A percentile compares a stretch with the other conserved stretches of the same genome.
Conservation (phyloP, 2,888 invertebrate genomes). For the Digitonthophagus gazella region DNA sequence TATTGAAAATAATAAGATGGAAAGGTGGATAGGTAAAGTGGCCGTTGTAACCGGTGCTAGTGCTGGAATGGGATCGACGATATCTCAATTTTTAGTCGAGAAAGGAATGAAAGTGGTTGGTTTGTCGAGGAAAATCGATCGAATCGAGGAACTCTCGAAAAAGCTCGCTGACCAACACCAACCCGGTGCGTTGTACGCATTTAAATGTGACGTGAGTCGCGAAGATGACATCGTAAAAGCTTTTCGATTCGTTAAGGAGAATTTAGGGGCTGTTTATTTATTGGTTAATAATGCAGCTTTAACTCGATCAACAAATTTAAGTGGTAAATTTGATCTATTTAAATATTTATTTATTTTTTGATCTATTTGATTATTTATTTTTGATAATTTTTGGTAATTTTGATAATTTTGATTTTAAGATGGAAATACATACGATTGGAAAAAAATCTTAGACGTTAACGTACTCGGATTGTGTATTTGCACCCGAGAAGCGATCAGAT, state of each 20-base stretch:
- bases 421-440: conserved; percentile 44
- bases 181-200: conserved; percentile 31
- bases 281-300: conserved; percentile 36
- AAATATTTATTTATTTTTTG: too few species aligned
- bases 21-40: conserved; percentile 25
- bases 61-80: conserved; percentile 25
- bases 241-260: conserved; percentile 30
- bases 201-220: conserved; percentile 32
- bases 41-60: conserved; percentile 25
- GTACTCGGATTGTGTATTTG: conserved; percentile 59
- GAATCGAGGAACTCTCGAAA: conserved; percentile 30
- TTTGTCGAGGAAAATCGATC: conserved; percentile 31
- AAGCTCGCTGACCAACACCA: conserved; percentile 26
- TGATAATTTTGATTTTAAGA: conserved; percentile 10
- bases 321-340: conserved; percentile 18
- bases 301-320: conserved; percentile 29
- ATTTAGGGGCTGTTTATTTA: conserved; percentile 33
- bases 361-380: not conserved
- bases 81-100: conserved; percentile 25
- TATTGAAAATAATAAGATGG: conserved; percentile 21
- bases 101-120: conserved; percentile 31
- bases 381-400: not conserved
- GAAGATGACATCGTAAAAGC: conserved; percentile 33
- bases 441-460: conserved; percentile 54
- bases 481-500: conserved; percentile 56